Evolutionary conservation across 2,888 invertebrate genomes (phyloP).

Genomic region (Amphipoea oculea): DNA sequence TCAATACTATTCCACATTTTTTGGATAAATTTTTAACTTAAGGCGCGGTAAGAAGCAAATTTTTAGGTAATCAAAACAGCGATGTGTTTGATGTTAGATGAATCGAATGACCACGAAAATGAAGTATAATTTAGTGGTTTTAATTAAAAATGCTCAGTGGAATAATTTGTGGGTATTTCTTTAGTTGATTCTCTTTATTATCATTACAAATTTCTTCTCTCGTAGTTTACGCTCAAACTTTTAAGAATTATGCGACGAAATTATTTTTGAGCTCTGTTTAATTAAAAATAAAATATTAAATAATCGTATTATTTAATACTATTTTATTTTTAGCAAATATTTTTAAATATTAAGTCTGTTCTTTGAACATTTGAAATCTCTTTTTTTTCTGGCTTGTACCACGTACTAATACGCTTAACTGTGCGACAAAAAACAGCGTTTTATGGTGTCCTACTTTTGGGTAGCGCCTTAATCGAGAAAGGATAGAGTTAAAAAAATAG

Average conservation of each 20-base stretch:
- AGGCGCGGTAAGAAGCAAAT: background rate
- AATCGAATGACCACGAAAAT: background rate
- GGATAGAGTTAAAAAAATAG: conserved; percentile 38
- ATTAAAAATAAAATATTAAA: too few species aligned
- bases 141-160: background rate
- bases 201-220: too few species aligned
- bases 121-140: too few species aligned
- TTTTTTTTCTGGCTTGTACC: background rate
- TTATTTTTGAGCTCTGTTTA: background rate
- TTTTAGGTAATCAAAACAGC: background rate
- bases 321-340: background rate
- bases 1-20: background rate
- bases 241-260: background rate
- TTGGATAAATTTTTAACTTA: conserved; percentile 15
- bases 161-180: background rate
- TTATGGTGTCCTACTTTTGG: background rate
- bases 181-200: background rate
- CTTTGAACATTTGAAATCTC: background rate
- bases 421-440: background rate
- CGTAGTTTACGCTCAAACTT: background rate
- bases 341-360: background rate
- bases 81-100: background rate
- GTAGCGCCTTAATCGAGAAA: conserved; percentile 4
- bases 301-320: too few species aligned
- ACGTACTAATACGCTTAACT: too few species aligned